Evolutionary conservation across 2,113 vertebrate genomes (phyloP), one percentile per base, ranked within the genome.

Genomic region (Tapirus terrestris): DNA sequence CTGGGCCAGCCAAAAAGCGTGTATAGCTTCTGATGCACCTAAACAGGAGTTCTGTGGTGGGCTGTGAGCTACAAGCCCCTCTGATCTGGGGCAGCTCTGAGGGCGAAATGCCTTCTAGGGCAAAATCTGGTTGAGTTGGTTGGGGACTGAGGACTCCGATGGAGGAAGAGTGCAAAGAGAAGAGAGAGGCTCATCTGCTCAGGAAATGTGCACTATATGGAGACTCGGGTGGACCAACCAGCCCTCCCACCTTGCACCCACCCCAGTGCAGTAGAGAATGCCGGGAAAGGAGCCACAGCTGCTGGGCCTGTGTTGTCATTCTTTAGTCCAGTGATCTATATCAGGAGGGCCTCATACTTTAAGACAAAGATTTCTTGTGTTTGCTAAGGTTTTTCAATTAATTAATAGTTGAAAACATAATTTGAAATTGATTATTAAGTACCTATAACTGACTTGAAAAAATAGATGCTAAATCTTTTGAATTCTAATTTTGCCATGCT

Each of bases 321-420:
- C 2, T 29, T 60, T 45, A 73, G 6, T 60, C 63, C 43, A 14
- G 18, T 58, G 53, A 43, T 67, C n/a, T 21, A n/a, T 36, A 39
- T 91, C 33, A 72, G 67, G 36, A 67, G 25, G 58, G 56, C 25
- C 70, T 60, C 58, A 12, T 18, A 31, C 33, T 61, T 92, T 81
- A 92, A 94, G 73, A 72, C 53, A 81, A 53, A 51, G 2, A 33
- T 82, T 91, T 85, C 39, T 73, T 67, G 4, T 63, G 33, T 81
- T 85, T 94, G n/a, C n/a, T 82, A 75, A 93, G 45, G 13, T 29
- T 95, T 95, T 86, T 81, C 16, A 85, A 45, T 79, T 58, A 80
- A 68, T 80, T 92, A 56, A 48, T 70, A 43, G 20, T 88, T 84
- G 36, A 58, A 96, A 95, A 87, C 14, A 76, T 53, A 83, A 89